Evolutionary conservation across 2,888 invertebrate genomes (phyloP), one percentile per base, ranked within the genome.

Genomic region (Acleris holmiana): DNA sequence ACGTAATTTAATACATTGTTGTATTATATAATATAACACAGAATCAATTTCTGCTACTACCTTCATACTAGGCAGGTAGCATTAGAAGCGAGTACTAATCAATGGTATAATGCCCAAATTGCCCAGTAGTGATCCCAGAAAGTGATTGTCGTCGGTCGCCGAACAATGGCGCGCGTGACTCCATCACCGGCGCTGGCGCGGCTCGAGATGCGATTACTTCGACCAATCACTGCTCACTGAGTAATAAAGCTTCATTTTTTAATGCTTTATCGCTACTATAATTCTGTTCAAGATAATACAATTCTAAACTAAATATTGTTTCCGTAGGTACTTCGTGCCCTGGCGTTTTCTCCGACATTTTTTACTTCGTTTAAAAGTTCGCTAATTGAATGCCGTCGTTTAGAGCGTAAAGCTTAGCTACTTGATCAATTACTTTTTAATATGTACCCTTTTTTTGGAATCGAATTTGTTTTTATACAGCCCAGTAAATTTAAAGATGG

Each of bases 401-500:
- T 63, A 61, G 55, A 61, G 65, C 69, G 61, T 73, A 76, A 85
- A 83, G 79, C 79, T 82, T 82, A 65, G 65, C 59, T 82, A 77
- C 76, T 86, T 85, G 84, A 88, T 89, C 84, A 87, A 88, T 89
- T 86, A 83, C 84, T 82, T 82, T 88, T 84, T 84, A 80, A 85
- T 84, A 65, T 60, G 49, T 65, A 82, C 82, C 83, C 79, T 80
- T 85, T 87, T 80, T 88, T 84, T 76, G 67, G 69, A 70, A 75
- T 71, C 74, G 76, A 80, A 85, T 85, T 83, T 83, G 83, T 81
- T 84, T 89, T 88, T 87, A 85, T 84, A 81, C 76, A 79, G 76
- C 73, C 80, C 86, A 86, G 85, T 91, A 89, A 90, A 89, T 89
- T 90, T 86, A 78, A 85, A 82, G 84, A 85, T 73, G 82, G 89